Percentiles rank a stretch among this genome's conserved stretches.
Conservation (phyloP, 2,888 invertebrate species). For the Corbicula japonica region DNA sequence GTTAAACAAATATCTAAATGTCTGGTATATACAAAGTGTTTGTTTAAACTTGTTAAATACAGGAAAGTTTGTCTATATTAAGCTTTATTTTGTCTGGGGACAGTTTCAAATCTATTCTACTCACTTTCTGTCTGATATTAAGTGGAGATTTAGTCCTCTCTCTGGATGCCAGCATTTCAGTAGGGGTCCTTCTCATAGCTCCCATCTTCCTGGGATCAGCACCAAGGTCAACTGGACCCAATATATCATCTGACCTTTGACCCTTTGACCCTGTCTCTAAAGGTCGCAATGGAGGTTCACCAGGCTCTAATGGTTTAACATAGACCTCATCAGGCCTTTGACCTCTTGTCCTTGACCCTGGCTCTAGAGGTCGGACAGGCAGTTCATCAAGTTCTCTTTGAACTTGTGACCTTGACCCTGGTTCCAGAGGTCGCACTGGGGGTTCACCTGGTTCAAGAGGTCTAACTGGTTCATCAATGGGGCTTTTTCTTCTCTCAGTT, state of each 20-base stretch:
- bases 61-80: too few relatives aligned
- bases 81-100: too few relatives aligned
- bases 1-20: too few relatives aligned
- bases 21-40: too few relatives aligned
- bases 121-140: slow-evolving; percentile 55
- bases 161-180: slow-evolving; percentile 6
- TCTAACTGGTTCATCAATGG: slow-evolving; percentile 12
- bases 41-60: too few relatives aligned
- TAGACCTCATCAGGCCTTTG: too few relatives aligned
- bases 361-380: too few relatives aligned
- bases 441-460: slow-evolving; percentile 33
- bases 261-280: slow-evolving; percentile 44
- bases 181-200: slow-evolving; percentile 6
- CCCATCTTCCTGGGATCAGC: slow-evolving; percentile 55
- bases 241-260: slow-evolving; percentile 38
- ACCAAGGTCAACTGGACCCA: slow-evolving; percentile 54
- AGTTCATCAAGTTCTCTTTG: too few relatives aligned
- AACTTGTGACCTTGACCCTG: slow-evolving; percentile 32
- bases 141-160: slow-evolving; percentile 44
- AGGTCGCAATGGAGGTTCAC: slow-evolving; percentile 39
- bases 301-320: too few relatives aligned
- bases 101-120: too few relatives aligned
- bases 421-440: slow-evolving; percentile 49
- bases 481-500: background rate
- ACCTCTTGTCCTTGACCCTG: slow-evolving; percentile 13